These are phyloP conservation scores for Bufo bufo DNA, from an alignment of 2,113 vertebrate genomes.

Conservation along the genomic window DNA sequence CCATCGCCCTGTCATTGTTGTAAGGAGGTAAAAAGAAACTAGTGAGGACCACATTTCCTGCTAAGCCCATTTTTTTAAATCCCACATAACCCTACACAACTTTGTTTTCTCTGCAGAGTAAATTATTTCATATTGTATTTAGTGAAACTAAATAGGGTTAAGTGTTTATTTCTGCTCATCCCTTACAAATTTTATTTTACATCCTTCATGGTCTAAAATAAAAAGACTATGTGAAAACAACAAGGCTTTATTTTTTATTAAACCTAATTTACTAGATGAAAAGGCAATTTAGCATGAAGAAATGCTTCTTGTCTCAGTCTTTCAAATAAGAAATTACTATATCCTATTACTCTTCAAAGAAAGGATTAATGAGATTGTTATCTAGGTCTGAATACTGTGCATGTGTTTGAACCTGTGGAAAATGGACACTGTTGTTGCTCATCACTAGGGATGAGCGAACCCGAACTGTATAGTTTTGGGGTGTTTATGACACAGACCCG, in stretches of 20 bases:
- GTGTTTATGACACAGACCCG: no score
- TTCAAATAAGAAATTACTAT: not conserved
- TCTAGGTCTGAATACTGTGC: not conserved
- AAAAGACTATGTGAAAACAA: not conserved
- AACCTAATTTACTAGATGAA: not conserved
- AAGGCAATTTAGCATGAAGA: not conserved
- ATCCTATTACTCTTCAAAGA: slow-evolving; percentile 31
- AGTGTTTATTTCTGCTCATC: not conserved
- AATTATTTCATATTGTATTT: not conserved
- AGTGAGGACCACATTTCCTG: no score
- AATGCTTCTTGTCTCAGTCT: no score
- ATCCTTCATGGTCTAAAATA: not conserved
- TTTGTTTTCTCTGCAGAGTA: no score
- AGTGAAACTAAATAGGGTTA: no score
- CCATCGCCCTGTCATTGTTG: no score
- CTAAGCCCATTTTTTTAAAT: no score
- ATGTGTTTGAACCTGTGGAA: not conserved
- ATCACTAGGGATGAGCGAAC: not conserved
- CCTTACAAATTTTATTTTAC: not conserved
- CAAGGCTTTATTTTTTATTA: not conserved
- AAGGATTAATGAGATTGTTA: slow-evolving; percentile 24
- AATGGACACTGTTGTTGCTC: not conserved
- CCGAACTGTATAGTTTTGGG: not conserved
- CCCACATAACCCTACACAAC: no score
- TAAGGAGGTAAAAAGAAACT: no score